phyloP scores from a whole-genome alignment of 1,140 invertebrate genomes.

The Stegodyphus dumicola region DNA sequence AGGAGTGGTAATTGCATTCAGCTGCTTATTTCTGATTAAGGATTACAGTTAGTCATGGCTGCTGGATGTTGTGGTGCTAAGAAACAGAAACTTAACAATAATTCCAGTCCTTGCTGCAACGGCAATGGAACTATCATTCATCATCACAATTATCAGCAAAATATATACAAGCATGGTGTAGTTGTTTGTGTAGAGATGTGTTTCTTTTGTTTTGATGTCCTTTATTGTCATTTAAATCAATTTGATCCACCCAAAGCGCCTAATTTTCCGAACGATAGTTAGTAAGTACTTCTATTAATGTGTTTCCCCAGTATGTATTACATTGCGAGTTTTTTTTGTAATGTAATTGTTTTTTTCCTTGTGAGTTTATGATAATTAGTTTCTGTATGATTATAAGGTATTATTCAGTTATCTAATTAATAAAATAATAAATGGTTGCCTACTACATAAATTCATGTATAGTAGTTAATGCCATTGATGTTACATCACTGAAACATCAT shows the following conservation, averaged over 20 bases:
- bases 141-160: conserved; percentile 38
- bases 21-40: neutral
- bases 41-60: conserved; percentile 74
- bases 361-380: too few relatives aligned
- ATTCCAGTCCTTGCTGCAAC: conserved; percentile 49
- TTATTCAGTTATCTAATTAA: too few relatives aligned
- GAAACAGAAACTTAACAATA: conserved; percentile 87
- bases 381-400: too few relatives aligned
- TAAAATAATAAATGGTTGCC: too few relatives aligned
- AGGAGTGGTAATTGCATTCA: too few relatives aligned
- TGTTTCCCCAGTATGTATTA: too few relatives aligned
- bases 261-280: conserved; percentile 93
- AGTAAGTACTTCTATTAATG: conserved; percentile 77
- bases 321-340: too few relatives aligned
- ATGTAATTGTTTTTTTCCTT: too few relatives aligned
- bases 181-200: conserved; percentile 95
- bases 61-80: conserved; percentile 88
- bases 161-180: conserved; percentile 66
- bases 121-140: conserved; percentile 34
- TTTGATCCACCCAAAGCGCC: conserved; percentile 89
- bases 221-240: conserved; percentile 92
- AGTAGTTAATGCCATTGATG: too few relatives aligned
- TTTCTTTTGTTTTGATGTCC: conserved; percentile 97
- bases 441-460: too few relatives aligned
- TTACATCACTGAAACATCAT: too few relatives aligned